Evolutionary conservation across 1,140 invertebrate species (phyloP), one percentile per base, ranked within the genome.

Genomic region (Leucophenga varia): DNA sequence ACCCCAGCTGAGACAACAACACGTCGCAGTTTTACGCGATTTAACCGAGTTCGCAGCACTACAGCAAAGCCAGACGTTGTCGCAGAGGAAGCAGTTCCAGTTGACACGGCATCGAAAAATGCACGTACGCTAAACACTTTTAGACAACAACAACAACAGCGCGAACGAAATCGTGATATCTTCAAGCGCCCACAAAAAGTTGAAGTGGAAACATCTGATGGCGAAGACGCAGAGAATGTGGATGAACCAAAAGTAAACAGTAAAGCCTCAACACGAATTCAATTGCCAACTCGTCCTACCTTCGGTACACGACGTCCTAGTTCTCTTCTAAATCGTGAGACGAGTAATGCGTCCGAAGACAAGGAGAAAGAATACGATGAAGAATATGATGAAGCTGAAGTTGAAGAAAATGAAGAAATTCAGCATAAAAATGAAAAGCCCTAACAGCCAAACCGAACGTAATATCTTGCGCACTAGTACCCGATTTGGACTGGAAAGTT

Each of bases 181-280:
- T n/a, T n/a, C n/a, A n/a, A 18, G 39, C 3, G 8, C 5, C 21
- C 2, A 67, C 47, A 13, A 65, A 58, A 8, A 31, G 35, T 18
- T 52, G 59, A 3, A 59, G 14, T 31, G n/a, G 35, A 17, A n/a
- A n/a, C n/a, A 61, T 53, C 31, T 61, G 8, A 55, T 58, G 13
- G 50, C 58, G 51, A 69, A 14, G 16, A 41, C 3, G 20, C 38
- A 1, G 51, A 52, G 2, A 36, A 55, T 2, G 32, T 54, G 2
- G 42, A 45, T 1, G 50, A 60, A n/a, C n/a, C n/a, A n/a, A n/a
- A n/a, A n/a, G n/a, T n/a, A n/a, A n/a, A n/a, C n/a, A n/a, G n/a
- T n/a, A n/a, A n/a, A n/a, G n/a, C n/a, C n/a, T n/a, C n/a, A n/a
- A n/a, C n/a, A n/a, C n/a, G n/a, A n/a, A n/a, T n/a, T n/a, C n/a